A percentile compares a stretch with the other conserved stretches of the same genome.
These are phyloP conservation scores for Hoplodrina blanda DNA, from an alignment of 2,888 invertebrate genomes.

Conservation along the genomic window DNA sequence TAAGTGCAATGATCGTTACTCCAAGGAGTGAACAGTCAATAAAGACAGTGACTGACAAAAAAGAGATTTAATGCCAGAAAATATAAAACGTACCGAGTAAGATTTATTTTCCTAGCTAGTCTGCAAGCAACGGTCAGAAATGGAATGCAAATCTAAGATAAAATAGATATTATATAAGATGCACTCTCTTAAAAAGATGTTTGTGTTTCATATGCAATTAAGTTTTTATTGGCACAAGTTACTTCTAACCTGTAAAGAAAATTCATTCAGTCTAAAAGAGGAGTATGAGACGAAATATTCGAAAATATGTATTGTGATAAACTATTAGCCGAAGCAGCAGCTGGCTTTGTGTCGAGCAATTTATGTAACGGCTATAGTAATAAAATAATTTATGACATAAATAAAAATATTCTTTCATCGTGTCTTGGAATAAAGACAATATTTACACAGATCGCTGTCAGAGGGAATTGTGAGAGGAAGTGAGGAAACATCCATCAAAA, in stretches of 20 bases:
- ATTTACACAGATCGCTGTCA: conserved; percentile 21
- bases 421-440: conserved; percentile 36
- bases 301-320: not conserved
- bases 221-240: not conserved
- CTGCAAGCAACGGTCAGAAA: not conserved
- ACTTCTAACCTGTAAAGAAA: not conserved
- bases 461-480: conserved; percentile 9
- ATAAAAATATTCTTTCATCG: conserved; percentile 62
- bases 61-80: not conserved
- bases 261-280: conserved; percentile 10
- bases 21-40: not conserved
- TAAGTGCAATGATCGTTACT: conserved; percentile 2
- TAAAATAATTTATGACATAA: conserved; percentile 57
- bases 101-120: not conserved
- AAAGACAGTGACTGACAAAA: not conserved
- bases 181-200: not conserved
- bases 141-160: not conserved
- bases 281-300: conserved; percentile 20
- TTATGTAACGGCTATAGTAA: conserved; percentile 35
- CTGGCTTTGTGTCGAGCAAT: conserved; percentile 36
- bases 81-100: not conserved
- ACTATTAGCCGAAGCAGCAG: conserved; percentile 21
- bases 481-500: conserved; percentile 1
- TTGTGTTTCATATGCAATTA: not conserved
- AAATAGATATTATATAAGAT: not conserved